Conservation (phyloP, 2,113 vertebrate genomes). For the Hippocampus comes region DNA sequence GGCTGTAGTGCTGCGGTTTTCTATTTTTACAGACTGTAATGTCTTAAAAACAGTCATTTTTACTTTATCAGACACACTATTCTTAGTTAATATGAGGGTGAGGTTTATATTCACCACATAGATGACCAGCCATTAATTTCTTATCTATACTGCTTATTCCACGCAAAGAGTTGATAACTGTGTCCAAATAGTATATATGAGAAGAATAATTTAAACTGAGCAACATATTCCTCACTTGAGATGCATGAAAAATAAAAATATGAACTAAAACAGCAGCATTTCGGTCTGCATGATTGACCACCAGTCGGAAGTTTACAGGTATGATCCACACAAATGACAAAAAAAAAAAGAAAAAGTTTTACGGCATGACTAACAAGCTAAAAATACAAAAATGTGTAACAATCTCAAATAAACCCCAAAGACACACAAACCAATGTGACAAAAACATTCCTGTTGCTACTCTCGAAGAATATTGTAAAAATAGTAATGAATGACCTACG, state of each 20-base stretch:
- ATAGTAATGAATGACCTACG: slow-evolving; percentile 20
- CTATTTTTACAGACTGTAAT: background rate
- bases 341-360: slow-evolving; percentile 27
- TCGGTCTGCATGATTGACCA: slow-evolving; percentile 38
- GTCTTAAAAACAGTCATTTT: background rate
- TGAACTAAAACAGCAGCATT: slow-evolving; percentile 55
- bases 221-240: background rate
- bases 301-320: slow-evolving; percentile 33
- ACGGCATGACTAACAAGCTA: background rate
- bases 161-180: background rate
- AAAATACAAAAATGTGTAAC: background rate
- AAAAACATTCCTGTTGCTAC: slow-evolving; percentile 24
- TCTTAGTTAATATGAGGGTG: background rate
- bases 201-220: slow-evolving; percentile 9
- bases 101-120: background rate
- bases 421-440: slow-evolving; percentile 43
- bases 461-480: slow-evolving; percentile 54
- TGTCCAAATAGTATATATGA: background rate
- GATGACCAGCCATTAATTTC: background rate
- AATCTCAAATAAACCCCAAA: slow-evolving; percentile 42
- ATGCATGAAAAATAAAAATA: slow-evolving; percentile 41
- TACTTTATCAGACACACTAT: background rate
- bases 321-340: slow-evolving; percentile 42
- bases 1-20: background rate
- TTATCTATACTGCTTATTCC: background rate